phyloP scores from a whole-genome alignment of 2,797 vertebrate species.

The Holocentrus rufus region DNA sequence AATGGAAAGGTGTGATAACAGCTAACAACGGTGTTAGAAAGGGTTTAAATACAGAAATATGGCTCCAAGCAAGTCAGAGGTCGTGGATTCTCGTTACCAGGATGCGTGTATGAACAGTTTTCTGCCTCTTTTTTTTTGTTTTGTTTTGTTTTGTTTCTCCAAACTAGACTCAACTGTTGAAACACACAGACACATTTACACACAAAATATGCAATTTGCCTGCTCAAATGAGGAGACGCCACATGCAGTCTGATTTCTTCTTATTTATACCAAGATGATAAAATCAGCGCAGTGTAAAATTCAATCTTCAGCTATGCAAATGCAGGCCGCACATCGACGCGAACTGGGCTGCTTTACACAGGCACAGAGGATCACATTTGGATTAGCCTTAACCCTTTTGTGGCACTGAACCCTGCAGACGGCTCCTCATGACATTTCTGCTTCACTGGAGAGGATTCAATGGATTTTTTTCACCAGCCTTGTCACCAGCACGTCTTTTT shows the following conservation, averaged over 20 bases:
- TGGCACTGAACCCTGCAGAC: background rate
- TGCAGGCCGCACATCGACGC: conserved; percentile 18
- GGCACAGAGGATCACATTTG: background rate
- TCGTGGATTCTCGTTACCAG: conserved; percentile 34
- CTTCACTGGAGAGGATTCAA: background rate
- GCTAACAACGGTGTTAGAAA: conserved; percentile 30
- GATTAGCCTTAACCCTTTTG: background rate
- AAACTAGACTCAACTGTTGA: conserved; percentile 44
- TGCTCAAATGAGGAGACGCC: conserved; percentile 5
- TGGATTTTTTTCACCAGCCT: too few relatives aligned
- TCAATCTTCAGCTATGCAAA: conserved; percentile 16
- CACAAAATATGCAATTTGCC: background rate
- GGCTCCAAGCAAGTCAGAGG: conserved; percentile 49
- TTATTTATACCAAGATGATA: conserved; percentile 2
- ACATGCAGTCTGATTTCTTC: conserved; percentile 29
- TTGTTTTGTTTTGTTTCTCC: conserved; percentile 7
- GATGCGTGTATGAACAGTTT: conserved; percentile 41
- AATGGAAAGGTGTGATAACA: conserved; percentile 17
- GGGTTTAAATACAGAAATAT: conserved; percentile 36
- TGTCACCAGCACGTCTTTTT: too few relatives aligned
- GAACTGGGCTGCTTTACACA: background rate
- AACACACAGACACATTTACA: too few relatives aligned
- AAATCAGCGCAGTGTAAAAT: conserved; percentile 30
- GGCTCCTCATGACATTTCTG: too few relatives aligned
- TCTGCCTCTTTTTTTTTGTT: conserved; percentile 43